Conservation (phyloP, 2,888 invertebrate species). For the Pheosia gnoma region DNA sequence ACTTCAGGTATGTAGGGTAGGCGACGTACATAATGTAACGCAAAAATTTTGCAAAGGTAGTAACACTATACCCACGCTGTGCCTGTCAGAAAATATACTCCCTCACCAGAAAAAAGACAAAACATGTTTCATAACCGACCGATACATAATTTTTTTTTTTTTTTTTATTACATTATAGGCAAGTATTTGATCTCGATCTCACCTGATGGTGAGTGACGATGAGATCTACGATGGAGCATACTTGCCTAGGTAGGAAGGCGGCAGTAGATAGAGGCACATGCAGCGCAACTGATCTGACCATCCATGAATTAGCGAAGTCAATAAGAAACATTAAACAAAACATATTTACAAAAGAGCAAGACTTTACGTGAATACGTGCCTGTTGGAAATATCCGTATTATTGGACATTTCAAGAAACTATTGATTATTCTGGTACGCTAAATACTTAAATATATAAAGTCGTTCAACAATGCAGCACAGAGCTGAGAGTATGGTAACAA, state of each 20-base stretch:
- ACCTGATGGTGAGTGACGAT: too few relatives aligned
- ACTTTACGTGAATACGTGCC: too few relatives aligned
- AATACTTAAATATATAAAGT: constrained; percentile 35
- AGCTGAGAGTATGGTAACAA: constrained; percentile 32
- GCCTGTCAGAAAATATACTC: not conserved
- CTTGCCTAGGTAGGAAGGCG: too few relatives aligned
- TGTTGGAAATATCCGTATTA: not conserved
- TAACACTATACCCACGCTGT: not conserved
- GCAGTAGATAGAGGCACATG: too few relatives aligned
- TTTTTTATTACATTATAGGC: too few relatives aligned
- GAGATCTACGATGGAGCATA: too few relatives aligned
- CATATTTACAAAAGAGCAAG: too few relatives aligned
- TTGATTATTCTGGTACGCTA: not conserved
- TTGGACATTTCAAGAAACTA: not conserved
- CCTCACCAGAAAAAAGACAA: not conserved
- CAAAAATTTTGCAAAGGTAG: not conserved
- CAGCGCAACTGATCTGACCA: too few relatives aligned
- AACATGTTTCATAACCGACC: not conserved
- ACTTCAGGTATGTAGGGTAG: not conserved
- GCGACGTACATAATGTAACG: not conserved
- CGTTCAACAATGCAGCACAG: constrained; percentile 25
- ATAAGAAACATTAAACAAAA: too few relatives aligned
- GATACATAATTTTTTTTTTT: too few relatives aligned
- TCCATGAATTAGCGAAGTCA: too few relatives aligned
- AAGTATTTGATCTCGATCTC: too few relatives aligned